phyloP scores from a whole-genome alignment of 2,113 vertebrate genomes.

The Trogon surrucura region DNA sequence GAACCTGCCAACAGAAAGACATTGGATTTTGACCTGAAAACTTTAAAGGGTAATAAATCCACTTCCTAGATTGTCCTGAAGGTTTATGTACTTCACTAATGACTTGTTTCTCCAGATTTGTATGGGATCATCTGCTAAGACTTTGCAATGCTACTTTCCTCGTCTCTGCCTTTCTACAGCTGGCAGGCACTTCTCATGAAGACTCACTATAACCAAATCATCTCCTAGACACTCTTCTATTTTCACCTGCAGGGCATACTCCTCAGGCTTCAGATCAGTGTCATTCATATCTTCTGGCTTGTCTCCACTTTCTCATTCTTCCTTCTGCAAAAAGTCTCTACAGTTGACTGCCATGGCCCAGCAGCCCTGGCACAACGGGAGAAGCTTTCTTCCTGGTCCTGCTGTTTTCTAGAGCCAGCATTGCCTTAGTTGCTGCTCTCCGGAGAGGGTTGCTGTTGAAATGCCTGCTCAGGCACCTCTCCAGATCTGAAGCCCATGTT shows the following conservation, averaged over 20 bases:
- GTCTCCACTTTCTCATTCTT: not conserved
- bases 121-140: not conserved
- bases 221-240: not conserved
- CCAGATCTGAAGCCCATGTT: not conserved
- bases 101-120: not conserved
- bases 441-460: not conserved
- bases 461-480: not conserved
- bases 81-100: not conserved
- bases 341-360: rapidly evolving
- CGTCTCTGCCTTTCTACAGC: not conserved
- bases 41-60: not conserved
- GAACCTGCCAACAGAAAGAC: not conserved
- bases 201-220: not conserved
- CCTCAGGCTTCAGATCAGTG: not conserved
- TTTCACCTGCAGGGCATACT: not conserved
- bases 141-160: not conserved
- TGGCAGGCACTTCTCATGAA: not conserved
- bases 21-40: not conserved
- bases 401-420: not conserved
- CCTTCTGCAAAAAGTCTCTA: not conserved
- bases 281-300: not conserved
- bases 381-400: not conserved
- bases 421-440: not conserved
- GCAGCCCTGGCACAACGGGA: not conserved
- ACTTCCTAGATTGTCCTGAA: not conserved